Evolutionary conservation across 2,797 vertebrate species (phyloP).

Genomic region (Margarornis squamiger): DNA sequence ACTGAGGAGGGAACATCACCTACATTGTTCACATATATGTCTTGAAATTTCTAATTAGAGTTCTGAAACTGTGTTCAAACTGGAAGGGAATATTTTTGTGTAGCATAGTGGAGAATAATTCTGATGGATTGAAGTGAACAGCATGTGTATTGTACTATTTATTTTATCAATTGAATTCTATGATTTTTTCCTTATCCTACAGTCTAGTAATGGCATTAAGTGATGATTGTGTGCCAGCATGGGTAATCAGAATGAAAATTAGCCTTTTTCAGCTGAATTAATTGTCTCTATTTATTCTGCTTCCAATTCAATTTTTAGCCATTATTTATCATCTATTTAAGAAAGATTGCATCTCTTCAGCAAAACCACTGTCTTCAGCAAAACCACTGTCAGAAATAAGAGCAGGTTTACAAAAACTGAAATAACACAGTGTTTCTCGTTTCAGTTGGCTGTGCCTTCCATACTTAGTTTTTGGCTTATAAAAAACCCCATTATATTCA

Average conservation of each 20-base stretch:
- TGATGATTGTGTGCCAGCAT: constrained; percentile 32
- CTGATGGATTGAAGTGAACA: not conserved
- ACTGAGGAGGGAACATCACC: not conserved
- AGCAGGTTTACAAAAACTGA: constrained; percentile 46
- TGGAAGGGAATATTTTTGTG: constrained; percentile 36
- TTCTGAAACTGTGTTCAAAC: constrained; percentile 29
- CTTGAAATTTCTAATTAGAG: constrained; percentile 10
- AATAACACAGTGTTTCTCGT: constrained; percentile 49
- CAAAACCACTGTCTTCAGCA: constrained; percentile 65
- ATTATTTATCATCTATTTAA: constrained; percentile 63
- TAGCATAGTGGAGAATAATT: constrained; percentile 21
- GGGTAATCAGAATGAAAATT: constrained; percentile 62
- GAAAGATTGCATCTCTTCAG: constrained; percentile 60
- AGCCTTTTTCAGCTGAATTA: constrained; percentile 60
- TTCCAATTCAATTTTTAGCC: constrained; percentile 54
- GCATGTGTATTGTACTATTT: not conserved
- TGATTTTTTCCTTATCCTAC: constrained; percentile 33
- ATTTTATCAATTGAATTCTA: constrained; percentile 52
- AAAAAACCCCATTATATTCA: constrained; percentile 60
- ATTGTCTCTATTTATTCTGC: constrained; percentile 64
- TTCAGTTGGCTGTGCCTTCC: constrained; percentile 53
- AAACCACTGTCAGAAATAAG: constrained; percentile 61
- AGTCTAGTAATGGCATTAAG: constrained; percentile 41
- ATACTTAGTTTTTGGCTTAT: constrained; percentile 52
- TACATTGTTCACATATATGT: not conserved